Percentiles rank a stretch among this genome's conserved stretches.
Conservation (phyloP, 2,797 vertebrate genomes). For the Manis pentadactyla region DNA sequence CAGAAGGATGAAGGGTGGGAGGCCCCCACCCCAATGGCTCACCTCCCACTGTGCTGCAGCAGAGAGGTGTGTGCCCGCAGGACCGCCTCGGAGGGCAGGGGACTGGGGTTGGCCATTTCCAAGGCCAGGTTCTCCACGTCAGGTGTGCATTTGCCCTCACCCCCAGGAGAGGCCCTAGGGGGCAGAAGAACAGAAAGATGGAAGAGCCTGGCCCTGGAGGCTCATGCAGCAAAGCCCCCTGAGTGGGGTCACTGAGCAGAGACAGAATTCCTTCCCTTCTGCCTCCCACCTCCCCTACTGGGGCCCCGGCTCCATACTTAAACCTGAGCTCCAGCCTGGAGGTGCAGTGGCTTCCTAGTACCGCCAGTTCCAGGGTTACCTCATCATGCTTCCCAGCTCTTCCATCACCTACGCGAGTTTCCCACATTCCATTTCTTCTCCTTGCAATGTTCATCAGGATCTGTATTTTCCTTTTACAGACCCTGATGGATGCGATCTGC, state of each 20-base stretch:
- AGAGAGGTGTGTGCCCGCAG: rapidly evolving
- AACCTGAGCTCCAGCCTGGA: no score
- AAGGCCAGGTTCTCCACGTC: background rate
- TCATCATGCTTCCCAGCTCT: background rate
- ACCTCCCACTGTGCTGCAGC: background rate
- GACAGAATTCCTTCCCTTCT: no score
- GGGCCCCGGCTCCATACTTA: background rate
- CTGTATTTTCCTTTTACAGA: background rate
- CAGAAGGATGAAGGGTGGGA: no score
- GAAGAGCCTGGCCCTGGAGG: background rate
- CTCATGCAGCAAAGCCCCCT: rapidly evolving
- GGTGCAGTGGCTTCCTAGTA: background rate
- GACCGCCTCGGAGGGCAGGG: background rate
- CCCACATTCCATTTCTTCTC: background rate
- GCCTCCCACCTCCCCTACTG: rapidly evolving
- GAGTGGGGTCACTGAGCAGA: background rate
- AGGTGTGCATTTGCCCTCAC: background rate
- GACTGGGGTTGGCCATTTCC: background rate
- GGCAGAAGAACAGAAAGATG: background rate
- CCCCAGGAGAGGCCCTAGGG: background rate
- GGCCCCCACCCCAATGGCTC: no score
- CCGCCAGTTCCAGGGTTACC: no score
- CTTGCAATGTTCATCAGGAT: no score
- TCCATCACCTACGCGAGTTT: background rate
- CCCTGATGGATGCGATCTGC: background rate